Evolutionary conservation across 1,140 invertebrate species (phyloP), one percentile per base, ranked within the genome.

Genomic region (Gyrodactylus bullatarudis): DNA sequence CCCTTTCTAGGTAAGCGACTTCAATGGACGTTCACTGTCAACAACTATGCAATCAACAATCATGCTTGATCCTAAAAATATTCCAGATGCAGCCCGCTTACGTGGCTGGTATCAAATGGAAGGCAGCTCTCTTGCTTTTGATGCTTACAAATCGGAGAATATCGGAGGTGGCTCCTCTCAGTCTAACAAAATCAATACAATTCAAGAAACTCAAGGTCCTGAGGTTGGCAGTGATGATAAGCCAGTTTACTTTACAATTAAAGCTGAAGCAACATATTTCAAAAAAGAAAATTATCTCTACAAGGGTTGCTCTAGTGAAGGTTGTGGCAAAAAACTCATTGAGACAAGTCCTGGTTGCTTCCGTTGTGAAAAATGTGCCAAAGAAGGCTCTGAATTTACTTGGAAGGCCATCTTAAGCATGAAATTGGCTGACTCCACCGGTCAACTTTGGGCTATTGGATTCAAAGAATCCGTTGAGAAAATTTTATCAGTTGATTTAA

Each of bases 361-460:
- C 78, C 84, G 89, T 75, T 98, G 94, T 80, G 93, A 97, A 79
- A 95, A 95, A 80, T 98, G 93, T 79, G 85, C 87, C 75, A 83
- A 85, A 69, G 87, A 89, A 74, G 89, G 85, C 78, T 85, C 86
- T 0, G 87, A 87, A 76, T 96, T 86, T 78, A 89, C 88, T 76
- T 91, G 89, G 81, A 84, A 91, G 69, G 80, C 94, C 74, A 83
- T 96, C 69, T 79, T 88, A 20, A 84, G 81, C 75, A 73, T 68
- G 34, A 21, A 27, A 1, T 2, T 73, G 20, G 72, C 26, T 26
- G 72, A 73, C 23, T 23, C 1, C 21, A 34, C 72, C 22, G 72
- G 34, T 20, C 20, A 20, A 22, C 1, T 8, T 1, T 73, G 72
- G 72, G 27, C 23, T 19, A 73, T 26, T 8, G 1, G 22, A 21